These are phyloP conservation scores for Bradypodion pumilum DNA, from an alignment of 2,797 vertebrate species.

Conservation along the genomic window DNA sequence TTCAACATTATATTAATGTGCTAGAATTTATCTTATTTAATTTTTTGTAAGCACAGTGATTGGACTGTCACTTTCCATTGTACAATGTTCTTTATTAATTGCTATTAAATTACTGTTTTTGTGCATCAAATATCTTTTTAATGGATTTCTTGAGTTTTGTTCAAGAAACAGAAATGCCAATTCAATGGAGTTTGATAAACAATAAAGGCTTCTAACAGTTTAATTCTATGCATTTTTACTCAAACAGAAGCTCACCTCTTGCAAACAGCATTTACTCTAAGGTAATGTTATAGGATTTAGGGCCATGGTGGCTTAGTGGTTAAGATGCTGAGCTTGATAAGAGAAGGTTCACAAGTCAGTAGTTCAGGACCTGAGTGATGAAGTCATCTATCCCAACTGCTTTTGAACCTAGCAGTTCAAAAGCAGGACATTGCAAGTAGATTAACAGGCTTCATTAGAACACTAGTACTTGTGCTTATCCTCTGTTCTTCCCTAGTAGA, in stretches of 20 bases:
- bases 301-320: too few species aligned
- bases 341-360: too few species aligned
- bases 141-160: neutral
- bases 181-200: neutral
- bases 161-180: neutral
- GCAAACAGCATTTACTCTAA: neutral
- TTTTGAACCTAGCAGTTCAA: too few species aligned
- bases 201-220: neutral
- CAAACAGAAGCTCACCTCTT: neutral
- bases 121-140: neutral
- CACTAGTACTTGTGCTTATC: too few species aligned
- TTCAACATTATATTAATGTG: neutral
- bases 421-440: too few species aligned
- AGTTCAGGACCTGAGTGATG: too few species aligned
- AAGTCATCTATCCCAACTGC: too few species aligned
- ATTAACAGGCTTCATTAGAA: too few species aligned
- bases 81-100: neutral
- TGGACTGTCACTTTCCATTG: neutral
- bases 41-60: neutral
- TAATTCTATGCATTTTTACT: neutral
- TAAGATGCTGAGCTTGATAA: too few species aligned
- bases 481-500: too few species aligned
- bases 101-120: neutral
- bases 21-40: neutral
- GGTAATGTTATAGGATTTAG: too few species aligned